These are phyloP conservation scores for Hydriomena furcata DNA, from an alignment of 2,888 invertebrate species.

Conservation along the genomic window DNA sequence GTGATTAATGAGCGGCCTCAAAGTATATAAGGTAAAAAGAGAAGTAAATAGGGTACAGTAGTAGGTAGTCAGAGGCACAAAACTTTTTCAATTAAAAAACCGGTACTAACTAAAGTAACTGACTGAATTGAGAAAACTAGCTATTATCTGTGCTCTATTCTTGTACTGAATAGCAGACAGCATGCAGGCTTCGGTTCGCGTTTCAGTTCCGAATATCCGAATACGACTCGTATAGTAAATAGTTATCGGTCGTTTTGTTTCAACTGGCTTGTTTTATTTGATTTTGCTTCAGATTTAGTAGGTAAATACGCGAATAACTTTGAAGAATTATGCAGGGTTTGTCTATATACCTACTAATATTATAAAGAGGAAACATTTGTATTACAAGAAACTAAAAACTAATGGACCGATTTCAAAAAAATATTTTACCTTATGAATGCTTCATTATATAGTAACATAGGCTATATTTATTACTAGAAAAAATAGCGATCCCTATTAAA, in stretches of 20 bases:
- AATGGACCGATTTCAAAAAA: too few species aligned
- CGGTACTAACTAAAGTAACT: background rate
- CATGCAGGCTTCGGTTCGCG: conserved; percentile 8
- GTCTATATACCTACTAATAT: too few species aligned
- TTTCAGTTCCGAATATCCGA: conserved; percentile 28
- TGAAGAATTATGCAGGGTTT: background rate
- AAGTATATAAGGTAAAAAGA: too few species aligned
- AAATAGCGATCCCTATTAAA: too few species aligned
- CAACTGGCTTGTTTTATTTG: conserved; percentile 22
- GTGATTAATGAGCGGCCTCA: too few species aligned
- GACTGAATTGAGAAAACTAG: background rate
- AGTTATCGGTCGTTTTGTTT: conserved; percentile 25
- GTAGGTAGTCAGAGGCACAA: too few species aligned
- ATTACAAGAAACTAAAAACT: too few species aligned
- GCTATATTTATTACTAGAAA: too few species aligned
- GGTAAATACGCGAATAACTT: conserved; percentile 3
- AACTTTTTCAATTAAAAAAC: background rate
- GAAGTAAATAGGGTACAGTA: too few species aligned
- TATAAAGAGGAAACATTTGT: too few species aligned
- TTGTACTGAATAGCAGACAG: conserved; percentile 6
- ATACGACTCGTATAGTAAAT: conserved; percentile 18
- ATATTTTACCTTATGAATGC: too few species aligned
- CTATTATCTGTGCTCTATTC: background rate
- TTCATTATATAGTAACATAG: too few species aligned
- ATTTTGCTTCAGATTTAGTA: conserved; percentile 13